phyloP scores from a whole-genome alignment of 1,140 invertebrate genomes.

The Pteromalus puparum region DNA sequence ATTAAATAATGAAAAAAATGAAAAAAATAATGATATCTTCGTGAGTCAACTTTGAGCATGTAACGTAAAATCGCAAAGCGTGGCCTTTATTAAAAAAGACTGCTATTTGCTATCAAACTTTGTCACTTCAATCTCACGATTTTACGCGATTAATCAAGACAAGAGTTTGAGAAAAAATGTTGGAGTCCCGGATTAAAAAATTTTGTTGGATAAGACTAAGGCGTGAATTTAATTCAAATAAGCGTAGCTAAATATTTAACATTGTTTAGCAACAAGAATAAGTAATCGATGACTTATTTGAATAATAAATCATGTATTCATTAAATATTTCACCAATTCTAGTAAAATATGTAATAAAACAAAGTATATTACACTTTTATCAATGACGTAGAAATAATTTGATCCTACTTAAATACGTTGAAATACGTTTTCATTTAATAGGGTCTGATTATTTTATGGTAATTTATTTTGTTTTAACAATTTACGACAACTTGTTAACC shows the following conservation, averaged over 20 bases:
- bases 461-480: constrained; percentile 12
- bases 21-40: constrained; percentile 40
- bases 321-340: background rate
- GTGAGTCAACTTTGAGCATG: constrained; percentile 30
- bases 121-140: constrained; percentile 30
- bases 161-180: background rate
- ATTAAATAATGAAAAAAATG: constrained; percentile 17
- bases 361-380: background rate
- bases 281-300: background rate
- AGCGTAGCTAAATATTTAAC: background rate
- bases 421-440: background rate
- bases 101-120: constrained; percentile 39
- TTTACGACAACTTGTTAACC: background rate
- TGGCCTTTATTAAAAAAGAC: constrained; percentile 51
- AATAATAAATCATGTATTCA: background rate
- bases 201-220: background rate
- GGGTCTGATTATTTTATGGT: constrained; percentile 7
- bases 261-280: background rate
- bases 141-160: background rate
- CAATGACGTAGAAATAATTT: constrained; percentile 15
- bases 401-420: background rate
- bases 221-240: background rate
- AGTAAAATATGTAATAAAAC: constrained; percentile 4
- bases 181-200: background rate
- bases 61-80: constrained; percentile 38